Conservation (phyloP, 2,113 vertebrate genomes). For the Rana temporaria region DNA sequence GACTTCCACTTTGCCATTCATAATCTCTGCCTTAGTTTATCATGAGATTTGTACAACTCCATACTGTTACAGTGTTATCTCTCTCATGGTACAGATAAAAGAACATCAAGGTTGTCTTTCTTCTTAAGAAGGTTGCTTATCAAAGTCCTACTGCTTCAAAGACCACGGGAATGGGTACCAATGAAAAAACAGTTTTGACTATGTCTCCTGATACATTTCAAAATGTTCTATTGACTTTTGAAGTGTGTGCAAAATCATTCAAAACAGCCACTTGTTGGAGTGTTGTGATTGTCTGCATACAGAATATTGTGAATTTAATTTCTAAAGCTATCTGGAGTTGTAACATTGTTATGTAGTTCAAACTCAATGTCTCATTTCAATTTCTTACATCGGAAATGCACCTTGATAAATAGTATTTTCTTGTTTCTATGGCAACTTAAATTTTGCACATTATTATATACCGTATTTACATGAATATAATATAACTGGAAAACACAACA, state of each 20-base stretch:
- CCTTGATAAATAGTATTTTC: not conserved
- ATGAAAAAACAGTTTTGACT: not conserved
- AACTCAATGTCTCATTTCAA: not conserved
- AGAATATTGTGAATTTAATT: not conserved
- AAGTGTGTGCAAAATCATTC: not conserved
- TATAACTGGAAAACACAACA: no score
- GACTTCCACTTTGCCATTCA: not conserved
- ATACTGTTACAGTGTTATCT: not conserved
- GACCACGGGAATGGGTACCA: not conserved
- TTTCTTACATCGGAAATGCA: not conserved
- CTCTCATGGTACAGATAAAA: not conserved
- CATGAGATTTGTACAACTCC: not conserved
- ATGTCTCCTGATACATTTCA: not conserved
- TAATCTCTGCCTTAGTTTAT: not conserved
- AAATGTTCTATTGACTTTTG: not conserved
- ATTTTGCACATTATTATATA: not conserved
- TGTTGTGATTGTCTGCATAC: not conserved
- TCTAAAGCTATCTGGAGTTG: not conserved
- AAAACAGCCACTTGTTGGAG: not conserved
- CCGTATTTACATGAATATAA: no score
- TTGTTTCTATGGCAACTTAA: constrained; percentile 8
- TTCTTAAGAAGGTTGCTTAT: constrained; percentile 10
- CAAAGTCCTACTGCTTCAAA: constrained; percentile 6
- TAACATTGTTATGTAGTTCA: not conserved
- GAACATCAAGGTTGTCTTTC: constrained; percentile 17